Evolutionary conservation across 2,888 invertebrate species (phyloP), one percentile per base, ranked within the genome.

Genomic region (Myopa testacea): DNA sequence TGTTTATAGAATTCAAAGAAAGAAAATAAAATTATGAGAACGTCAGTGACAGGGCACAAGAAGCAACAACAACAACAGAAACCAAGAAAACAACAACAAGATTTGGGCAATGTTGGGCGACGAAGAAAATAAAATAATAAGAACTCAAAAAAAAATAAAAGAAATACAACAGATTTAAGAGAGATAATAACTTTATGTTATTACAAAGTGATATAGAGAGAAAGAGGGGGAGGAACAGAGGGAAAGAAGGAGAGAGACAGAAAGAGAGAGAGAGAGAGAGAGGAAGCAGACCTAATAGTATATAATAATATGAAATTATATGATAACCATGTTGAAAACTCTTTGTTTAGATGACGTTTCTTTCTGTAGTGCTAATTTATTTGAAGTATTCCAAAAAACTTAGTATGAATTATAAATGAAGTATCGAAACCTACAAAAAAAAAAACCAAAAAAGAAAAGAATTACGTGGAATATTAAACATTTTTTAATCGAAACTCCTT

Each of bases 1-100:
- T 72, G 77, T 34, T 58, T 52, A 84, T 81, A 83, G 83, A 81
- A 73, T 63, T 50, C 80, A 81, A 82, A 77, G 80, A 81, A 82
- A 79, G 80, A 82, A 80, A 81, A 76, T 79, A 55, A 65, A 63
- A 78, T 58, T 65, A 68, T 77, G 69, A 65, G 38, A 60, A 76
- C 76, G 77, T 76, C 74, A 77, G 58, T 70, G 72, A 60, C 78
- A 78, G 71, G 65, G 71, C 12, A 65, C n/a, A 38, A 37, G 12
- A 26, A 62, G 34, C 62, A 62, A 26, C 26, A 62, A 69, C 19
- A 50, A 62, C 62, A 62, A 34, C 45, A 73, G 37, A 62, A 72
- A 62, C 45, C 19, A 72, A 0, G 12, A 73, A 3, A 72, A 60
- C 38, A 72, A 62, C 55, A 52, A 70, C 12, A 55, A 62, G 3